Percentiles rank a stretch among this genome's conserved stretches.
Evolutionary conservation across 2,888 invertebrate species (phyloP).

Genomic region (Sipunculus nudus): DNA sequence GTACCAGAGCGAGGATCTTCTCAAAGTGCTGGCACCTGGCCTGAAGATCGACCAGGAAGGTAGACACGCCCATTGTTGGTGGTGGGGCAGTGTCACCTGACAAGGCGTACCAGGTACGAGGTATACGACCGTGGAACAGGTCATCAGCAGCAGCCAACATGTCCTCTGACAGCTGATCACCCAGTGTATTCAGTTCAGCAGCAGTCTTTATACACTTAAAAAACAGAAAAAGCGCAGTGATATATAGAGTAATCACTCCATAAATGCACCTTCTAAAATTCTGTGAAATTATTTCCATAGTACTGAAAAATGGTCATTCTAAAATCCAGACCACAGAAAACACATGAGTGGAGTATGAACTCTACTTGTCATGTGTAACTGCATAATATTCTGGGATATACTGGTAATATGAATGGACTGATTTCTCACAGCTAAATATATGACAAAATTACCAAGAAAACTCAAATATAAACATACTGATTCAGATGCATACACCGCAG

Average conservation of each 20-base stretch:
- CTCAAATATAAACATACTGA: too few relatives aligned
- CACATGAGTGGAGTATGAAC: too few relatives aligned
- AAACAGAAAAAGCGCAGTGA: neutral
- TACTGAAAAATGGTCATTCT: too few relatives aligned
- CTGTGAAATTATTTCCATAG: neutral
- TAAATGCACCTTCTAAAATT: too few relatives aligned
- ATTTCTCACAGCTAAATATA: too few relatives aligned
- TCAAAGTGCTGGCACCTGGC: conserved; percentile 63
- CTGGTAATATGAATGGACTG: too few relatives aligned
- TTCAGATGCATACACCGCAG: too few relatives aligned
- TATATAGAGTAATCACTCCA: too few relatives aligned
- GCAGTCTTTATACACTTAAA: conserved; percentile 59
- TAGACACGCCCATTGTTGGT: conserved; percentile 54
- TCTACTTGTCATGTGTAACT: too few relatives aligned
- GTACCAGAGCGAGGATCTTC: conserved; percentile 56
- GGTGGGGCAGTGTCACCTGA: conserved; percentile 61
- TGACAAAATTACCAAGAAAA: too few relatives aligned
- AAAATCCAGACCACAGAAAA: too few relatives aligned
- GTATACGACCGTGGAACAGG: conserved; percentile 60
- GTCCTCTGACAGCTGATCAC: conserved; percentile 56
- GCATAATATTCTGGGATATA: too few relatives aligned
- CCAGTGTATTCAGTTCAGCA: conserved; percentile 55
- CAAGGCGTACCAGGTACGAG: conserved; percentile 58
- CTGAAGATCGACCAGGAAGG: conserved; percentile 60
- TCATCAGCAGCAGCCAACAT: conserved; percentile 58